These are phyloP conservation scores for Sciurus carolinensis DNA, from an alignment of 2,797 vertebrate species.

Conservation along the genomic window DNA sequence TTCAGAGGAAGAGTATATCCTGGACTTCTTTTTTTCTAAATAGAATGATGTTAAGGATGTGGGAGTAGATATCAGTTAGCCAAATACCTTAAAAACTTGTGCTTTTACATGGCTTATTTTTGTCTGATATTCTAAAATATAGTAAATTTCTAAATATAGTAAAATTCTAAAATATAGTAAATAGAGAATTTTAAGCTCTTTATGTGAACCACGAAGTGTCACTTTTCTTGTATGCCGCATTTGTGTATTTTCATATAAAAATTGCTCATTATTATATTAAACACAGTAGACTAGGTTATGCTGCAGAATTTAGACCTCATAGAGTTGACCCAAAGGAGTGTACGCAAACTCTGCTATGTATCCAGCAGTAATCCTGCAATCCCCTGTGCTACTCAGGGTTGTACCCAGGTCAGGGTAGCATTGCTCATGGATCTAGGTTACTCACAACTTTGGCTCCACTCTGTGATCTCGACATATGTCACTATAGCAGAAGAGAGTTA, in stretches of 20 bases:
- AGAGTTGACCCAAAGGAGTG: background rate
- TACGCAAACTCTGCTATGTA: background rate
- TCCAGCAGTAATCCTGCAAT: background rate
- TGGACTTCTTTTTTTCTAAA: background rate
- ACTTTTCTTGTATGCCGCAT: background rate
- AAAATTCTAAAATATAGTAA: too few relatives aligned
- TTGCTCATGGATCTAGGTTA: background rate
- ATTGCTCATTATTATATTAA: background rate
- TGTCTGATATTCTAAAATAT: background rate
- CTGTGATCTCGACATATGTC: background rate
- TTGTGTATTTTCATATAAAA: background rate
- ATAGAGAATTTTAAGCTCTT: too few relatives aligned
- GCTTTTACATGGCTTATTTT: background rate
- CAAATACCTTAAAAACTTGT: background rate
- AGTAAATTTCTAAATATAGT: too few relatives aligned
- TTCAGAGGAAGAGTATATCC: background rate
- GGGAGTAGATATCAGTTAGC: background rate
- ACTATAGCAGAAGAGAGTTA: background rate
- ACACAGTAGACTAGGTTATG: background rate
- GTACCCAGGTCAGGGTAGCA: background rate
- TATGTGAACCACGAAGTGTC: too few relatives aligned
- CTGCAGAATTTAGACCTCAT: background rate
- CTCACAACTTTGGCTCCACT: background rate
- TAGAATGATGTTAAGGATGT: background rate
- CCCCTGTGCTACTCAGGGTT: background rate